Conservation (phyloP, 2,113 vertebrate genomes). For the Dicaeum eximium region DNA sequence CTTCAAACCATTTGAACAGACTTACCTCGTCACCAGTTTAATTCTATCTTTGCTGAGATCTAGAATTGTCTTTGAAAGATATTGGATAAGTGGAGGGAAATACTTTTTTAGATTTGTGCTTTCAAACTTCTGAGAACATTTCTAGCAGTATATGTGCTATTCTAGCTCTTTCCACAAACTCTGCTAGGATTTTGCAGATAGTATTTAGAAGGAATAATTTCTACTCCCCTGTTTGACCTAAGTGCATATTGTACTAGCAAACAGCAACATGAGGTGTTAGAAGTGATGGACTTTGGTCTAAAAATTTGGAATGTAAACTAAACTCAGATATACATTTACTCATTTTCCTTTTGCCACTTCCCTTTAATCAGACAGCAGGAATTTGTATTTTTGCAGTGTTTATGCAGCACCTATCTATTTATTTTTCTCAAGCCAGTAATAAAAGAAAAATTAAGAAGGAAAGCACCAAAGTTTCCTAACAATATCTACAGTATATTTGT, state of each 20-base stretch:
- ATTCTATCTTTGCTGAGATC: not conserved
- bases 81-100: not conserved
- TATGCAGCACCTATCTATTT: not conserved
- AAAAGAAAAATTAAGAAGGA: not conserved
- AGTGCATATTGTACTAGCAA: not conserved
- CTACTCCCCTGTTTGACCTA: not conserved
- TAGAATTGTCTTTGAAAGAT: not conserved
- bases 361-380: not conserved
- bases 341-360: not conserved
- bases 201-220: not conserved
- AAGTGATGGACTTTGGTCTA: not conserved
- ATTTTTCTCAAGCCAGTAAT: not conserved
- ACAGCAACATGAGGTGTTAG: not conserved
- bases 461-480: accelerated
- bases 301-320: not conserved
- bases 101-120: not conserved
- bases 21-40: not conserved
- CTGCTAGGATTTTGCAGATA: not conserved
- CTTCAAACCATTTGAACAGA: not conserved
- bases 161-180: not conserved
- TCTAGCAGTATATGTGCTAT: not conserved
- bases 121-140: not conserved
- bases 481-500: not conserved
- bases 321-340: not conserved
- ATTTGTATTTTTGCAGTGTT: not conserved